phyloP scores from a whole-genome alignment of 2,113 vertebrate species.

The Ptilorrhoa leucosticta region DNA sequence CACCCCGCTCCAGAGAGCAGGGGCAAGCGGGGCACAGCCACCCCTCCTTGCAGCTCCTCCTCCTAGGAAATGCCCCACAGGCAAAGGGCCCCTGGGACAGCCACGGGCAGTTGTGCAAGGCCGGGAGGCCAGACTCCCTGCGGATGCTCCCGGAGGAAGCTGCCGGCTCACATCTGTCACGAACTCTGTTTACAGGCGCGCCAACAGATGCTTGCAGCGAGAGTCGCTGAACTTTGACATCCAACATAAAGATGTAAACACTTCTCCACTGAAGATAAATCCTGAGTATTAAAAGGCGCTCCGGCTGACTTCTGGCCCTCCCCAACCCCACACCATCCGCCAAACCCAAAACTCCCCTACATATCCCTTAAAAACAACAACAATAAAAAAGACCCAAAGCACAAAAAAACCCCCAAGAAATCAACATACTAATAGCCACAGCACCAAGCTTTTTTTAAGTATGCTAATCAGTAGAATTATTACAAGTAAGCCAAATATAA shows the following conservation, averaged over 20 bases:
- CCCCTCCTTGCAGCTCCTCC: not conserved
- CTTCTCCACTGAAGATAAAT: conserved; percentile 39
- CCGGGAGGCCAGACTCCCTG: not conserved
- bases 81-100: not conserved
- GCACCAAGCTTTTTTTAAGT: not conserved
- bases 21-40: rapidly evolving
- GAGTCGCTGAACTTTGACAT: conserved; percentile 13
- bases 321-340: not conserved
- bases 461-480: not conserved
- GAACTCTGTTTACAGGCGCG: not conserved
- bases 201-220: conserved; percentile 39
- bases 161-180: conserved; percentile 47
- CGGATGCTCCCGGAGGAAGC: not conserved
- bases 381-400: not conserved
- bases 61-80: not conserved
- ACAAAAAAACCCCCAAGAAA: rapidly evolving
- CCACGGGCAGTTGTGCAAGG: not conserved
- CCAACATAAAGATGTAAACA: conserved; percentile 23
- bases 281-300: not conserved
- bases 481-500: conserved; percentile 20
- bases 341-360: not conserved
- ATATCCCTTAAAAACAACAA: not conserved
- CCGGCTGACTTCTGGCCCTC: not conserved
- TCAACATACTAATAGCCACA: not conserved
- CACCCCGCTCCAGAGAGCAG: not conserved